phyloP scores from a whole-genome alignment of 2,797 vertebrate genomes.

The Zalophus californianus region DNA sequence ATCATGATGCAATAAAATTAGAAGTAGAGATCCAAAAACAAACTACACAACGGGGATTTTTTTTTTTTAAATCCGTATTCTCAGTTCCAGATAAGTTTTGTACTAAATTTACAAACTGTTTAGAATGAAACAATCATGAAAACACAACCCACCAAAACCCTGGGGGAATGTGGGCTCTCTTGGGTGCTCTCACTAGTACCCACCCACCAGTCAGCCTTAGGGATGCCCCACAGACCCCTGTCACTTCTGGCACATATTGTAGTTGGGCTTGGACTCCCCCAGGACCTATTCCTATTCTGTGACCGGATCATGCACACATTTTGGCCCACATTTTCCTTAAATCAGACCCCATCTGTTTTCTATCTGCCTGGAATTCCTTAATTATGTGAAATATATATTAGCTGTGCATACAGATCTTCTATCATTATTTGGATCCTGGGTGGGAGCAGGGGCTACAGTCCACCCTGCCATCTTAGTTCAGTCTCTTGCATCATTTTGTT shows the following conservation, averaged over 20 bases:
- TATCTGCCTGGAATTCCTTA: conserved; percentile 19
- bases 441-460: not conserved
- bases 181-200: not conserved
- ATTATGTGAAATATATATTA: not conserved
- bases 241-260: not conserved
- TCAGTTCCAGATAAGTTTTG: not conserved
- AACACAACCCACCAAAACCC: not conserved
- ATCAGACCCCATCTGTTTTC: not conserved
- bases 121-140: not conserved
- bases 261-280: not conserved
- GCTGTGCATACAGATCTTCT: not conserved
- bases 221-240: not conserved
- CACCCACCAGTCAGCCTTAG: not conserved
- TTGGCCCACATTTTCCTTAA: not conserved
- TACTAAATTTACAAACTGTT: not conserved
- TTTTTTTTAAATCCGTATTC: not conserved
- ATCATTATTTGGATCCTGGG: not conserved
- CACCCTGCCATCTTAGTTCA: not conserved
- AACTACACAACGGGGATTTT: not conserved
- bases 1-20: not conserved
- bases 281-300: not conserved
- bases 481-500: not conserved
- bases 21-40: not conserved
- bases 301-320: not conserved
- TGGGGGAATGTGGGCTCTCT: not conserved